A percentile compares a stretch with the other conserved stretches of the same genome.
Evolutionary conservation across 2,888 invertebrate species (phyloP).

Genomic region (Torymus texanus): DNA sequence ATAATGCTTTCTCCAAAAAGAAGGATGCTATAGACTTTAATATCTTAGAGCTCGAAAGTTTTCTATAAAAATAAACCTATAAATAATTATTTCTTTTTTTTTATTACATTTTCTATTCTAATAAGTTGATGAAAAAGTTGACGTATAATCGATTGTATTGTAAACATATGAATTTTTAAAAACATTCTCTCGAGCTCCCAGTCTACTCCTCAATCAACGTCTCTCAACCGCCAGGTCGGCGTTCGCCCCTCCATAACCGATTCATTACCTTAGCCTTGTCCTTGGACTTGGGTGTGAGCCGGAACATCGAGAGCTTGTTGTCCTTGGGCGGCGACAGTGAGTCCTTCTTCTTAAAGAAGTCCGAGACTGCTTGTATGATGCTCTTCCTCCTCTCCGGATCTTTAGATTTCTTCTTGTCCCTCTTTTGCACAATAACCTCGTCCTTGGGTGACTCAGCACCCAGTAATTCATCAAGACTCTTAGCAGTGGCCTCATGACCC

Average conservation of each 20-base stretch:
- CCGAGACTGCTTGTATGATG: slow-evolving; percentile 89
- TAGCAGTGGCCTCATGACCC: slow-evolving; percentile 57
- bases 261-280: slow-evolving; percentile 80
- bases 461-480: slow-evolving; percentile 71
- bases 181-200: too few relatives aligned
- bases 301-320: slow-evolving; percentile 77
- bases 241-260: slow-evolving; percentile 27
- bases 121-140: too few relatives aligned
- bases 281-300: slow-evolving; percentile 80
- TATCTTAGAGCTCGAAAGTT: too few relatives aligned
- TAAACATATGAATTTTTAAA: too few relatives aligned
- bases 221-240: slow-evolving; percentile 28
- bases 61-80: too few relatives aligned
- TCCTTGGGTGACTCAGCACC: slow-evolving; percentile 51
- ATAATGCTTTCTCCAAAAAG: too few relatives aligned
- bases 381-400: slow-evolving; percentile 86
- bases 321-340: slow-evolving; percentile 72
- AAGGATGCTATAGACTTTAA: too few relatives aligned
- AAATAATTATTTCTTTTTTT: too few relatives aligned
- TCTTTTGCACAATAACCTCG: slow-evolving; percentile 65
- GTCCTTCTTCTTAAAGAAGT: slow-evolving; percentile 86
- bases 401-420: slow-evolving; percentile 77
- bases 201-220: too few relatives aligned
- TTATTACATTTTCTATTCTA: too few relatives aligned
- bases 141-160: too few relatives aligned